Percentiles rank a stretch among this genome's conserved stretches.
Conservation (phyloP, 2,888 invertebrate genomes). For the Perizoma flavofasciatum region DNA sequence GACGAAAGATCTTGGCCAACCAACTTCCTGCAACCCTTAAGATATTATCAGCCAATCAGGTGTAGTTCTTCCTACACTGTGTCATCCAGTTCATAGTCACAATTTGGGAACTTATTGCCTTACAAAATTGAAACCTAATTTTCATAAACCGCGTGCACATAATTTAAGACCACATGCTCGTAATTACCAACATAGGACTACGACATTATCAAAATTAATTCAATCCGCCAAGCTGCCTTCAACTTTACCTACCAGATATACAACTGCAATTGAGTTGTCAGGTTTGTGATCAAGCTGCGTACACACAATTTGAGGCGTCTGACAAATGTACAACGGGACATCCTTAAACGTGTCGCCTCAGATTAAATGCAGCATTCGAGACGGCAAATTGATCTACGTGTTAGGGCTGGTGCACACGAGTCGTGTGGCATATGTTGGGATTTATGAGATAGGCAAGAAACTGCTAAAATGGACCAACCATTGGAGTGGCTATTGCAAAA, state of each 20-base stretch:
- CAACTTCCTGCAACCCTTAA: no score
- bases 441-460: neutral
- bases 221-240: slow-evolving; percentile 3
- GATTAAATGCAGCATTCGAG: slow-evolving; percentile 46
- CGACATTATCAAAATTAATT: slow-evolving; percentile 17
- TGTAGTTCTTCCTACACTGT: no score
- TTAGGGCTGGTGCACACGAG: slow-evolving; percentile 30
- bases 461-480: no score
- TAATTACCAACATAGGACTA: slow-evolving; percentile 3
- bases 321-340: slow-evolving; percentile 57
- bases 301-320: slow-evolving; percentile 34
- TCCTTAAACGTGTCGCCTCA: slow-evolving; percentile 56
- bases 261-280: slow-evolving; percentile 13
- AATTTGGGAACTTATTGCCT: neutral
- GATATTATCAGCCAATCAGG: no score
- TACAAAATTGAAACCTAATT: slow-evolving; percentile 4
- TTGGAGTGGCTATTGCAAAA: no score
- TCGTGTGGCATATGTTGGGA: slow-evolving; percentile 5
- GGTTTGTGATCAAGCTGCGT: slow-evolving; percentile 22
- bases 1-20: no score
- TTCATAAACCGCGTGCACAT: slow-evolving; percentile 6
- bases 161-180: slow-evolving; percentile 25
- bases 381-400: slow-evolving; percentile 53
- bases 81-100: no score
- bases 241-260: slow-evolving; percentile 7